Evolutionary conservation across 2,888 invertebrate genomes (phyloP).

Genomic region (Morpho helenor): DNA sequence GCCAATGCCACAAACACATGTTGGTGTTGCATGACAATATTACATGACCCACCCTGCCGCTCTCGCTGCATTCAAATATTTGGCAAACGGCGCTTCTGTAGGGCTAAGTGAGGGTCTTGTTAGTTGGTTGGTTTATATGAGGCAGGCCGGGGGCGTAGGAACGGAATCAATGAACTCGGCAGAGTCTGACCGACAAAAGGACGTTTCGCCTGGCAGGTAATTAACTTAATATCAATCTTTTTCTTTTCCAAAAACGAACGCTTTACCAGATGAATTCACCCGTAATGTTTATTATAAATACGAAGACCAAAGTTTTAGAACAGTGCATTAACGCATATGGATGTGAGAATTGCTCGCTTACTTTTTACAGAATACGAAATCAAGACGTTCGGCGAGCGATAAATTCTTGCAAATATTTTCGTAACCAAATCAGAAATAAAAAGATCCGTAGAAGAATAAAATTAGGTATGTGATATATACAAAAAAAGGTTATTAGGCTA

Average conservation of each 20-base stretch:
- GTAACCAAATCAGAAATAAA: too few species aligned
- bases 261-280: slow-evolving; percentile 17
- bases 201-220: slow-evolving; percentile 72
- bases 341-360: too few species aligned
- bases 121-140: slow-evolving; percentile 50
- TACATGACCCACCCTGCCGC: slow-evolving; percentile 43
- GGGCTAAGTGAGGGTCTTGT: slow-evolving; percentile 37
- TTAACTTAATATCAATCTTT: slow-evolving; percentile 71
- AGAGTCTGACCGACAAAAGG: slow-evolving; percentile 71
- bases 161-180: slow-evolving; percentile 75
- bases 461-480: too few species aligned
- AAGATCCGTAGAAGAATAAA: too few species aligned
- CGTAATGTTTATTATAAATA: not conserved
- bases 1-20: slow-evolving; percentile 74
- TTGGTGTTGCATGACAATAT: slow-evolving; percentile 49
- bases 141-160: slow-evolving; percentile 59
- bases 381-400: too few species aligned
- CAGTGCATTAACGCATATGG: too few species aligned
- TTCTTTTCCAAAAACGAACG: slow-evolving; percentile 34
- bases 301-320: too few species aligned
- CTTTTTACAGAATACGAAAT: too few species aligned
- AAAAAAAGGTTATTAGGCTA: too few species aligned
- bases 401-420: too few species aligned
- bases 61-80: slow-evolving; percentile 23
- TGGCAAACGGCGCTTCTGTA: slow-evolving; percentile 26